Base-by-base conservation (phyloP, 1,140 invertebrate species). In the Lepidurus arcticus region DNA sequence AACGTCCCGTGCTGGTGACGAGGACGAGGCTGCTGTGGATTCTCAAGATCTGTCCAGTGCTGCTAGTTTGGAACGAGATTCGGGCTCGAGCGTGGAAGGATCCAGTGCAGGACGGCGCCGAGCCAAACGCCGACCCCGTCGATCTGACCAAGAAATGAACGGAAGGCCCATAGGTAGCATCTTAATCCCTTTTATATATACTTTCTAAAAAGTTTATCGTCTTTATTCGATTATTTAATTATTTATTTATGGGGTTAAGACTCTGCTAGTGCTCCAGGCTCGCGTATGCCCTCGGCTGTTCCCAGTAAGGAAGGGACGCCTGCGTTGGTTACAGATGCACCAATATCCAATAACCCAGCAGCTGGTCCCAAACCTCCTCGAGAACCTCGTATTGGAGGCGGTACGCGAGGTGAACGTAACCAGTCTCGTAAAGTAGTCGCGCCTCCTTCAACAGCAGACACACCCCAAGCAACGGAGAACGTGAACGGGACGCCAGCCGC, bases 21-120 rank as follows among this genome's bases (percentile, higher is more conserved):
- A 94, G 78, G 92, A 93, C 83, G 91, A 92, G 81, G 92, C 90
- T 73, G 90, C 92, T 73, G 87, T 93, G 65, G 92, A 93, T 83
- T 92, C 90, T 84, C 91, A 91, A 84, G 91, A 92, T 81, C 89
- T 91, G 65, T 91, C 91, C 78, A 92, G 90, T 87, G 90, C 91
- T 73, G 85, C 84, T 76, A 87, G 86, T 81, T 84, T 86, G 81
- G 92, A 93, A 85, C 87, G 91, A 90, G 78, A 78, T 74, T 78
- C 78, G 16, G 78, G 78, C 21, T 78, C 78, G 45, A 78, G 78
- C 78, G 75, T 75, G 10, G 78, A 78, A 47, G 78, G 75, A 44
- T 78, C 78, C 11, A 42, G 44, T 16, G 73, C 78, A n/a, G 73
- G 78, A 44, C 78, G 78, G 11, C 78, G 78, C 42, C 34, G 44